A percentile compares a stretch with the other conserved stretches of the same genome.
These are phyloP conservation scores for Zaprionus davidi DNA, from an alignment of 1,140 invertebrate genomes.

Conservation along the genomic window DNA sequence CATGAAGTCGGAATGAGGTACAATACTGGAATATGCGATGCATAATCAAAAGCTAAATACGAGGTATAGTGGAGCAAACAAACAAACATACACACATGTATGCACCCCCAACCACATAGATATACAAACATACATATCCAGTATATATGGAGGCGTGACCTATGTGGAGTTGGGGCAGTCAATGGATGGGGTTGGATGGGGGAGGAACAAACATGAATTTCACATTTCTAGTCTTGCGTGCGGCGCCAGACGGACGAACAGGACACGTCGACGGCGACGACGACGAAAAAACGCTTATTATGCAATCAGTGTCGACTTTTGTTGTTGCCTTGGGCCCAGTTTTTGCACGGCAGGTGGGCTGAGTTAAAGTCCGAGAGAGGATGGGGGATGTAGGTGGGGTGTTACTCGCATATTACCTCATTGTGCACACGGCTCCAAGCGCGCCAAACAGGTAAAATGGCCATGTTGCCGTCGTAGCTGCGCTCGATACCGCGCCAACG, in stretches of 20 bases:
- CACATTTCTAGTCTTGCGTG: conserved; percentile 75
- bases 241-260: conserved; percentile 66
- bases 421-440: conserved; percentile 84
- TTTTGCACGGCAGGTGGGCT: conserved; percentile 72
- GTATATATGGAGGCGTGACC: conserved; percentile 18
- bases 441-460: conserved; percentile 83
- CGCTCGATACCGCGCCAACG: conserved; percentile 83
- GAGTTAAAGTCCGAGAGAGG: conserved; percentile 19
- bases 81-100: not conserved
- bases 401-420: conserved; percentile 76
- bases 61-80: conserved; percentile 27
- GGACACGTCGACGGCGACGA: conserved; percentile 12
- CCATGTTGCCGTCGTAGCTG: conserved; percentile 83
- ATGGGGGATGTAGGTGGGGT: not conserved
- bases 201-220: conserved; percentile 61
- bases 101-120: not conserved
- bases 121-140: conserved; percentile 7
- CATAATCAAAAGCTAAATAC: conserved; percentile 55
- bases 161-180: not conserved
- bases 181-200: conserved; percentile 15
- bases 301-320: conserved; percentile 78
- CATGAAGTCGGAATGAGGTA: conserved; percentile 42
- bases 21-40: conserved; percentile 41
- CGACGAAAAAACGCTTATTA: conserved; percentile 69
- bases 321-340: conserved; percentile 47